These are phyloP conservation scores for Icerya purchasi DNA, from an alignment of 2,888 invertebrate genomes.

Conservation along the genomic window DNA sequence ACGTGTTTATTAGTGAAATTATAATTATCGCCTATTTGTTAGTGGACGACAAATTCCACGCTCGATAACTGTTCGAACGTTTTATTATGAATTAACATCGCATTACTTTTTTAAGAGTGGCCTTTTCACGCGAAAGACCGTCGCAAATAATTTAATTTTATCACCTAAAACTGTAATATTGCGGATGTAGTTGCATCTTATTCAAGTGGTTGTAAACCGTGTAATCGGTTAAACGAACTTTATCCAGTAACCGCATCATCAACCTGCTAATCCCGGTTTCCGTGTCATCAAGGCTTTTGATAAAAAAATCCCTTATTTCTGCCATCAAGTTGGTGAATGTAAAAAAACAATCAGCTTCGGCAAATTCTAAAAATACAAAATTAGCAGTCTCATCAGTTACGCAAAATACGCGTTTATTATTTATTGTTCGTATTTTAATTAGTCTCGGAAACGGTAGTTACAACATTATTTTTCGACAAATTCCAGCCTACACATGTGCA, in stretches of 20 bases:
- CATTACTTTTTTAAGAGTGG: too few species aligned
- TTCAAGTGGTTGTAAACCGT: conserved; percentile 54
- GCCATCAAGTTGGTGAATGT: conserved; percentile 96
- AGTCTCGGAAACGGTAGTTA: too few species aligned
- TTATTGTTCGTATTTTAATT: too few species aligned
- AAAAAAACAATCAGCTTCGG: conserved; percentile 94
- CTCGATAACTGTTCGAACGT: too few species aligned
- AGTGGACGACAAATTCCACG: too few species aligned
- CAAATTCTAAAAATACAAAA: conserved; percentile 38
- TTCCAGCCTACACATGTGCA: too few species aligned
- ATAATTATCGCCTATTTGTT: too few species aligned
- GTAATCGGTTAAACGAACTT: conserved; percentile 54
- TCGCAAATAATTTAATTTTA: conserved; percentile 1
- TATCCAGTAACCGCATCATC: conserved; percentile 61
- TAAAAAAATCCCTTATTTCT: conserved; percentile 92
- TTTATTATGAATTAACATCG: too few species aligned
- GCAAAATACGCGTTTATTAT: too few species aligned
- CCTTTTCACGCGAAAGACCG: too few species aligned
- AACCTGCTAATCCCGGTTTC: conserved; percentile 75
- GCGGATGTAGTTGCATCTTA: conserved; percentile 70
- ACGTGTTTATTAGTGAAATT: background rate
- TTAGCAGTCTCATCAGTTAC: too few species aligned
- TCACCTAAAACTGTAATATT: conserved; percentile 84
- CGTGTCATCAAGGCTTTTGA: conserved; percentile 82
- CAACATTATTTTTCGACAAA: too few species aligned